Conservation (phyloP, 2,113 vertebrate species). For the Clinocottus analis region DNA sequence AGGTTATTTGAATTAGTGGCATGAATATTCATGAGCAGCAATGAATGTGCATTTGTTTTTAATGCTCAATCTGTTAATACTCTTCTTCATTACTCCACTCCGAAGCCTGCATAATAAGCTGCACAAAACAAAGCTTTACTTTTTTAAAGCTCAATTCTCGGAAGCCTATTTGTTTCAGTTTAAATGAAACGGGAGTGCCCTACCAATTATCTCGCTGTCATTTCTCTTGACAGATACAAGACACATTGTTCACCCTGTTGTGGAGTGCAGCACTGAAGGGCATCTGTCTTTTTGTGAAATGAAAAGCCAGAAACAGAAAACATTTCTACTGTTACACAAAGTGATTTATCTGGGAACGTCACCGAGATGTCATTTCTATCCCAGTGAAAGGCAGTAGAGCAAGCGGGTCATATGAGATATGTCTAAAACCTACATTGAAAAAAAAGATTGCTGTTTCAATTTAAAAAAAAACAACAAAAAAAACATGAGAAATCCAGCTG, state of each 20-base stretch:
- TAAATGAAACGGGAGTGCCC: slow-evolving; percentile 68
- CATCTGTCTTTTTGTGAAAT: slow-evolving; percentile 76
- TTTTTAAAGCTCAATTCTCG: slow-evolving; percentile 55
- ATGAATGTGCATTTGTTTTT: slow-evolving; percentile 83
- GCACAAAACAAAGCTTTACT: slow-evolving; percentile 74
- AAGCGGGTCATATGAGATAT: slow-evolving; percentile 78
- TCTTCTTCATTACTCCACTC: slow-evolving; percentile 74
- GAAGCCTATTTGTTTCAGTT: slow-evolving; percentile 69
- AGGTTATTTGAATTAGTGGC: slow-evolving; percentile 82
- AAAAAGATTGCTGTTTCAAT: slow-evolving; percentile 73
- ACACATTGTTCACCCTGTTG: slow-evolving; percentile 72
- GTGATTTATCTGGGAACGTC: slow-evolving; percentile 81
- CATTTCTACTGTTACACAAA: slow-evolving; percentile 75
- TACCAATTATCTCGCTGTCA: slow-evolving; percentile 78
- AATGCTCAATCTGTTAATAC: slow-evolving; percentile 79
- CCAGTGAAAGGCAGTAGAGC: slow-evolving; percentile 77
- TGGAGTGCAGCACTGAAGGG: slow-evolving; percentile 70
- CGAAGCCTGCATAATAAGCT: slow-evolving; percentile 66
- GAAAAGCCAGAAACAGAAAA: slow-evolving; percentile 73
- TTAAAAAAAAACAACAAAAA: slow-evolving; percentile 17
- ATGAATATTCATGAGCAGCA: slow-evolving; percentile 81
- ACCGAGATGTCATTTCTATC: slow-evolving; percentile 77
- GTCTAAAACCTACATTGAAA: slow-evolving; percentile 65
- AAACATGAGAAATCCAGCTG: slow-evolving; percentile 60
- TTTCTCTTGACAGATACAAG: slow-evolving; percentile 76